Percentiles rank a stretch among this genome's conserved stretches.
These are phyloP conservation scores for Parnassius smintheus DNA, from an alignment of 2,888 invertebrate genomes.

Conservation along the genomic window DNA sequence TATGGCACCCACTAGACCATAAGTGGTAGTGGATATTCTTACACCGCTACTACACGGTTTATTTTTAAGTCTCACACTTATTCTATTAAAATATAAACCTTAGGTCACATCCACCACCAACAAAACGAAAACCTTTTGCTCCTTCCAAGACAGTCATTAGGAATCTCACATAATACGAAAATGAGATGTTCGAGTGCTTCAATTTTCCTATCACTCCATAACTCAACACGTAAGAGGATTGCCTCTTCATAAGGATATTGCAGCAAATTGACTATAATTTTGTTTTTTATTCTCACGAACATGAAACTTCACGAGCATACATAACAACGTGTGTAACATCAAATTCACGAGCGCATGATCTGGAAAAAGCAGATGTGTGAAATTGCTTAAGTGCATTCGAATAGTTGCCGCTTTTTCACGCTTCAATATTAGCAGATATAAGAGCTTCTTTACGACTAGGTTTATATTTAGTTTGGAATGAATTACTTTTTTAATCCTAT, in stretches of 20 bases:
- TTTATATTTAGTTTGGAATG: too few species aligned
- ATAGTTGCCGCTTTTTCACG: slow-evolving; percentile 40
- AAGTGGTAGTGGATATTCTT: too few species aligned
- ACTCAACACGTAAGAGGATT: slow-evolving; percentile 64
- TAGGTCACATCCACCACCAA: slow-evolving; percentile 43
- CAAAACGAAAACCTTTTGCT: slow-evolving; percentile 62
- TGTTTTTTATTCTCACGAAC: slow-evolving; percentile 74
- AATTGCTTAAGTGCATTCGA: slow-evolving; percentile 64
- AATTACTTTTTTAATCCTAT: neutral
- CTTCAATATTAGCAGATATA: slow-evolving; percentile 41
- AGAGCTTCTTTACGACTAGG: slow-evolving; percentile 13
- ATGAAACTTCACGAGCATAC: slow-evolving; percentile 44
- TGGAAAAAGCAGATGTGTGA: slow-evolving; percentile 44
- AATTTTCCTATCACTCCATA: slow-evolving; percentile 47
- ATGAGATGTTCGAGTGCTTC: slow-evolving; percentile 41
- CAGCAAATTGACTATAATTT: slow-evolving; percentile 76
- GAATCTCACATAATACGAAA: slow-evolving; percentile 44
- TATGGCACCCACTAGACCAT: too few species aligned
- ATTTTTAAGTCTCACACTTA: too few species aligned
- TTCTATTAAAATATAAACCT: slow-evolving; percentile 39
- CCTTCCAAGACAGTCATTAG: slow-evolving; percentile 66
- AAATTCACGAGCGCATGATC: slow-evolving; percentile 52
- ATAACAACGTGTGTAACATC: slow-evolving; percentile 30
- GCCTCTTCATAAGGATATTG: slow-evolving; percentile 72
- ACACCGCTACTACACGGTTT: too few species aligned